Base-by-base conservation (phyloP, 2,113 vertebrate species). In the Ochotona curzoniae region DNA sequence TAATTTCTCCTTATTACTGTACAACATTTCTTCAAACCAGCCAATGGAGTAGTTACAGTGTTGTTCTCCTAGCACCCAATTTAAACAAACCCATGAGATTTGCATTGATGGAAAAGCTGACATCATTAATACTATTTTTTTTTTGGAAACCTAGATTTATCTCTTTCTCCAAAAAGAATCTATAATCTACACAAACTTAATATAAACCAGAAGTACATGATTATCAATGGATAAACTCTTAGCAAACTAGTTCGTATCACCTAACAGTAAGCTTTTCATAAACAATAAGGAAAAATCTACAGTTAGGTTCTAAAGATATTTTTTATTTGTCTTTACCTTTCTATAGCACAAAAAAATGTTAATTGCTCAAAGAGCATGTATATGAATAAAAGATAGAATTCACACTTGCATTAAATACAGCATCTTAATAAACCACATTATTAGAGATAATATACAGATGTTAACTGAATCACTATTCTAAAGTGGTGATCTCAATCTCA, bases 311-410 rank as follows among this genome's bases (percentile, higher is more conserved):
- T 70, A 54, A 44, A 35, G 3, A 70, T 89, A 95, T 66, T 70
- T 79, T 92, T 91, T 70, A 35, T 44, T 44, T 44, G 38, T 44
- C 38, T 44, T 44, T 44, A 44, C 38, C 38, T 44, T 44, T 44
- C 38, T 44, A 44, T 44, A 44, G 38, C 38, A 44, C 38, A 80
- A 82, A 89, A 89, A 94, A 89, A 93, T 83, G 79, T 67, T 92
- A 86, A 96, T 94, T 86, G 88, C 74, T 28, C 38, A 92, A 86
- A 81, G 61, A 71, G 83, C 66, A 71, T 21, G 84, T 95, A 93
- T n/a, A 94, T 95, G 91, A 97, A 91, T 95, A 96, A 96, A 95
- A 94, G 87, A 95, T 67, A 96, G 71, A 95, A 91, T 94, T 96
- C 81, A 94, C 86, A 94, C 78, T 93, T 94, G 44, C 20, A 89